Evolutionary conservation across 2,888 invertebrate species (phyloP).

Genomic region (Hemithea aestivaria): DNA sequence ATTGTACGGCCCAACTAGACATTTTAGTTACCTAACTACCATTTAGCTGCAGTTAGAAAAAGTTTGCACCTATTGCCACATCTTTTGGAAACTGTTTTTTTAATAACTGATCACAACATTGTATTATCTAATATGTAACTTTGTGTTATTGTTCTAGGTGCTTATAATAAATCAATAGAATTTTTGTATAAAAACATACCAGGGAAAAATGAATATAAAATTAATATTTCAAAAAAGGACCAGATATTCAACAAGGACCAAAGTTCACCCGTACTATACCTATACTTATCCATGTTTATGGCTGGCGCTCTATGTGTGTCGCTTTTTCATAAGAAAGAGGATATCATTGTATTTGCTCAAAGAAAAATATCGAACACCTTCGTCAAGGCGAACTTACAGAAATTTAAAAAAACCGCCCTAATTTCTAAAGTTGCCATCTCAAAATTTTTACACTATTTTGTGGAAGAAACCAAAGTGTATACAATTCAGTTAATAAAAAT

Average conservation of each 20-base stretch:
- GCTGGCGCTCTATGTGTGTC: conserved; percentile 49
- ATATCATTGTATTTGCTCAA: conserved; percentile 37
- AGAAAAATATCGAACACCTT: conserved; percentile 30
- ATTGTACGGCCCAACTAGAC: too few relatives aligned
- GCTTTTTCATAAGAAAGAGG: conserved; percentile 44
- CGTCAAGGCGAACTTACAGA: conserved; percentile 11
- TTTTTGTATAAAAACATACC: too few relatives aligned
- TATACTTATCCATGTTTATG: conserved; percentile 49
- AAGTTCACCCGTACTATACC: conserved; percentile 15
- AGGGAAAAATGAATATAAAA: too few relatives aligned
- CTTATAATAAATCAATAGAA: too few relatives aligned
- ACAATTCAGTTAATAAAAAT: background rate
- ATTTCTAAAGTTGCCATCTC: conserved; percentile 24
- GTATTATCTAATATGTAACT: too few relatives aligned
- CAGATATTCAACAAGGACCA: conserved; percentile 16
- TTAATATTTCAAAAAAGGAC: background rate
- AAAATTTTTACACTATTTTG: conserved; percentile 24
- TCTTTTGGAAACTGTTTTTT: too few relatives aligned
- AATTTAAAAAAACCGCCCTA: conserved; percentile 35
- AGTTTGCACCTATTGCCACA: too few relatives aligned
- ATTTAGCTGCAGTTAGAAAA: too few relatives aligned
- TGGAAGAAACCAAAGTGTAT: conserved; percentile 20
- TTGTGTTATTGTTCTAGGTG: too few relatives aligned
- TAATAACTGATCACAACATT: too few relatives aligned
- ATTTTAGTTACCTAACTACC: too few relatives aligned